These are phyloP conservation scores for Plecotus auritus DNA, from an alignment of 2,113 vertebrate species.

Conservation along the genomic window DNA sequence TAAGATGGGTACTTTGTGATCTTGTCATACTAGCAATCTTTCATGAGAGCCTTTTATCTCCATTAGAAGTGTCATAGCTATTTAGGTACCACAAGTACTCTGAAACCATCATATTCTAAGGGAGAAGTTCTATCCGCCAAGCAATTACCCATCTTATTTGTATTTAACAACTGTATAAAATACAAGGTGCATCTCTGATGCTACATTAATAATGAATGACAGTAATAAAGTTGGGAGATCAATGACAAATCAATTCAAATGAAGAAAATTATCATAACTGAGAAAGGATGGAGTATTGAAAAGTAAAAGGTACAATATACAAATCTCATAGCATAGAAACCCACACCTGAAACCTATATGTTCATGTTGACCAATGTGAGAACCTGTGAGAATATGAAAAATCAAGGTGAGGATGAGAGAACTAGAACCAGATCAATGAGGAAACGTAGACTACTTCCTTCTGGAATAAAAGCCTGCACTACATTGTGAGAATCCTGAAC, in stretches of 20 bases:
- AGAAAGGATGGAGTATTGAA: not conserved
- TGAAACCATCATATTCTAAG: not conserved
- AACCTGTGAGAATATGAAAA: not conserved
- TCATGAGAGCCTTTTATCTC: not conserved
- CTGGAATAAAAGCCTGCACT: not conserved
- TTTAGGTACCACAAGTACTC: not conserved
- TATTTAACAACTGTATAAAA: not conserved
- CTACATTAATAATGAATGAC: not conserved
- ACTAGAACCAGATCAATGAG: not conserved
- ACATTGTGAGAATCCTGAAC: not conserved
- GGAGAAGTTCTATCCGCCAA: not conserved
- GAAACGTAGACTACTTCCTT: not conserved
- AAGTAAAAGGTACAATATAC: not conserved
- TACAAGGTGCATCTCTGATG: not conserved
- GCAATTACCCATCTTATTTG: not conserved
- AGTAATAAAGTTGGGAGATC: not conserved
- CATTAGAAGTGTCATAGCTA: not conserved
- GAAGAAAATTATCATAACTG: not conserved
- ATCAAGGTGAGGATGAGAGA: not conserved
- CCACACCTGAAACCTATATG: no score
- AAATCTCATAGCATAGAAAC: no score
- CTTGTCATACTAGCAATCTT: not conserved
- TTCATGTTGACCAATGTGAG: not conserved
- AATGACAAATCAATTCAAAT: slow-evolving; percentile 38
- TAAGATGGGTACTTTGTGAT: not conserved